Evolutionary conservation across 2,888 invertebrate species (phyloP).

Genomic region (Stenotaenia linearis): DNA sequence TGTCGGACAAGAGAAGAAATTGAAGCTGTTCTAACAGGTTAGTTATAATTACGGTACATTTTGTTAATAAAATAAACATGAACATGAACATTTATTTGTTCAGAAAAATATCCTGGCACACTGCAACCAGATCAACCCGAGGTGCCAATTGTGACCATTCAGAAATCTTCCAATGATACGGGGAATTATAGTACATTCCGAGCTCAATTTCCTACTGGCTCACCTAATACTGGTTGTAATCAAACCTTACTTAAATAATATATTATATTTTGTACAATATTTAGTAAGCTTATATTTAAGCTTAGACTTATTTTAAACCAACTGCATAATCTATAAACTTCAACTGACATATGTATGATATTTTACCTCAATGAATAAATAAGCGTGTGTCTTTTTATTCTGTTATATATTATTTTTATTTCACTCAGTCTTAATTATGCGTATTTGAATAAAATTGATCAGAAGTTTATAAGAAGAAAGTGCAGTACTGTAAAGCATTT

Average conservation of each 20-base stretch:
- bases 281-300: neutral
- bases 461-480: no score
- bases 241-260: conserved; percentile 16
- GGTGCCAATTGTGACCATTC: neutral
- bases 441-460: no score
- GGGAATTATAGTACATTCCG: conserved; percentile 26
- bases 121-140: neutral
- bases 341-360: neutral
- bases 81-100: neutral
- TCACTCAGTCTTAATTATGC: no score
- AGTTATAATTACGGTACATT: neutral
- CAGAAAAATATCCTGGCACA: conserved; percentile 27
- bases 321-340: neutral
- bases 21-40: conserved; percentile 29
- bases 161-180: neutral
- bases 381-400: neutral
- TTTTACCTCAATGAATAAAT: neutral
- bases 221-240: neutral
- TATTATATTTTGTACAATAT: neutral
- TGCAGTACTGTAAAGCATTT: no score
- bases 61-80: neutral
- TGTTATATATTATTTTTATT: no score
- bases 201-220: neutral
- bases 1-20: conserved; percentile 30
- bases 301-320: neutral